Evolutionary conservation across 2,113 vertebrate genomes (phyloP).

Genomic region (Heterocephalus glaber): DNA sequence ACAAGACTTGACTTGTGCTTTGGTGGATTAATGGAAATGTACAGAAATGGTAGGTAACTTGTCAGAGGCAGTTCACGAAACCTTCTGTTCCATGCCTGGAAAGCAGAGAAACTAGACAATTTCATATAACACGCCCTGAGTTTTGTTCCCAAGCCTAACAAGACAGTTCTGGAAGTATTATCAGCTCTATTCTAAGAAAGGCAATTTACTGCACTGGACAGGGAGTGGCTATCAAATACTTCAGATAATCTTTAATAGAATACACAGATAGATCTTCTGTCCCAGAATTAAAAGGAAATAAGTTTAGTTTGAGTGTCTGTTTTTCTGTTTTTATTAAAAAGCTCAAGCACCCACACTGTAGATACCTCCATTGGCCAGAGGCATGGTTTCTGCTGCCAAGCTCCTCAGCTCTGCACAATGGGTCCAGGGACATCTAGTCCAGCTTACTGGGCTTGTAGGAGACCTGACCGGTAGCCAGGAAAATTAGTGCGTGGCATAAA

Average conservation of each 20-base stretch:
- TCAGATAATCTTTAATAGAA: not conserved
- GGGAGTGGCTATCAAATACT: not conserved
- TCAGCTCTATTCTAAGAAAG: not conserved
- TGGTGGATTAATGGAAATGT: constrained; percentile 40
- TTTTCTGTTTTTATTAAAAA: constrained; percentile 35
- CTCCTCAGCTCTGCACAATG: not conserved
- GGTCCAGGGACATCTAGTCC: no score
- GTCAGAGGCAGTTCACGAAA: not conserved
- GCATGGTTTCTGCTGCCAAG: not conserved
- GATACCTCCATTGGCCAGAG: not conserved
- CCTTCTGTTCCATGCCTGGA: not conserved
- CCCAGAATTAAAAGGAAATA: not conserved
- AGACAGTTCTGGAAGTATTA: not conserved
- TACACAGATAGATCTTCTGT: not conserved
- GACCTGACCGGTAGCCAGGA: constrained; percentile 67
- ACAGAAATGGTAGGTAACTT: not conserved
- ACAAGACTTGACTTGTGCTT: constrained; percentile 26
- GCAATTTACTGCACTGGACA: not conserved
- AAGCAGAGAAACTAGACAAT: not conserved
- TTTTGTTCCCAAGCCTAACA: not conserved
- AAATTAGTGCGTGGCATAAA: constrained; percentile 60
- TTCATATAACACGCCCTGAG: not conserved
- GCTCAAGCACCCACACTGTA: not conserved
- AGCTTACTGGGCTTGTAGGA: constrained; percentile 73
- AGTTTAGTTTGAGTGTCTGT: not conserved